Base-by-base conservation (phyloP, 2,797 vertebrate species). In the Artibeus lituratus region DNA sequence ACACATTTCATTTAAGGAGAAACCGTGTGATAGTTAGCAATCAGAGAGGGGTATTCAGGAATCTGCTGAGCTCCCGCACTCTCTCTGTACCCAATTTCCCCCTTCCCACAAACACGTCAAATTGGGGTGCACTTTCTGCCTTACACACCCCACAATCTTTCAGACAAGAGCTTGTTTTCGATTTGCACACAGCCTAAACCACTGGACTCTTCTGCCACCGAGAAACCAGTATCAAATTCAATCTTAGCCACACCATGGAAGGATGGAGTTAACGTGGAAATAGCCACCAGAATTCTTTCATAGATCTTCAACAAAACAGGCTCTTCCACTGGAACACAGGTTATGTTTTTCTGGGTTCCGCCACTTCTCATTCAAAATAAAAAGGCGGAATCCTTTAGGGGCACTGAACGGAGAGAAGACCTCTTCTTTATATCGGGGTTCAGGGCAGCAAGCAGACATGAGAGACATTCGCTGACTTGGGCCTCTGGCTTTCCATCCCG, bases 1-100 rank as follows among this genome's bases (percentile, higher is more conserved):
- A 42, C 21, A 42, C 49, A 19, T 98, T 97, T 98, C 91, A 94
- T 90, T 97, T 97, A 84, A 21, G 57, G 57, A 94, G 97, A 96
- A 97, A 95, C 62, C 47, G n/a, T 81, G 76, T 65, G 84, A 85
- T 42, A 92, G 97, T 96, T 97, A 93, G 94, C 14, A 0, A 29
- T 97, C 94, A 49, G 47, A 86, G 78, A 59, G 9, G 42, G 0
- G 0, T 88, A 93, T 98, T 97, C 92, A 93, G 81, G 83, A 77
- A 70, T 15, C 90, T 11, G 47, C 91, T 93, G 95, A 95, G 95
- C 57, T 42, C 95, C 89, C 95, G 91, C 32, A 51, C 95, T 21
- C 95, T 94, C 42, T 47, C 94, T 26, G 77, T 32, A 32, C 96
- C 72, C 57, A 88, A 14, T 91, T 47, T 87, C 1, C 10, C 70